Percentiles rank a stretch among this genome's conserved stretches.
phyloP scores from a whole-genome alignment of 2,797 vertebrate species.

The Liparis tanakae region DNA sequence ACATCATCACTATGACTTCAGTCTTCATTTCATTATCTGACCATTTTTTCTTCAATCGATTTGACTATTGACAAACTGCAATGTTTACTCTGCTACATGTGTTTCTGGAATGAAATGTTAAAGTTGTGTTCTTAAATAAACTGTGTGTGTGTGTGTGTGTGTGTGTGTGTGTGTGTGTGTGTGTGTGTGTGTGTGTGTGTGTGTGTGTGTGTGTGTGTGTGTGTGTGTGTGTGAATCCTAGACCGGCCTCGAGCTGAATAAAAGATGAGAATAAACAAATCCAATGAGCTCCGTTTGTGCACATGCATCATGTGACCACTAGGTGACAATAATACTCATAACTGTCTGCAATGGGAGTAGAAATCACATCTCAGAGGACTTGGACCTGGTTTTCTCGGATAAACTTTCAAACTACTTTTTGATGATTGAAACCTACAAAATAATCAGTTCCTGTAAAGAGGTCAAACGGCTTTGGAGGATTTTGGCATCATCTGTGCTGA shows the following conservation, averaged over 20 bases:
- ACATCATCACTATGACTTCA: no score
- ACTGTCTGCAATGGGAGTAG: neutral
- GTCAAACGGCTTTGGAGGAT: neutral
- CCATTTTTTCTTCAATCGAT: neutral
- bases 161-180: no score
- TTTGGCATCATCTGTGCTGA: neutral
- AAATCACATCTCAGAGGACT: neutral
- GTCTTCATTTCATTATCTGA: neutral
- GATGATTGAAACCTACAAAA: neutral
- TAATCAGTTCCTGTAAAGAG: neutral
- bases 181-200: no score
- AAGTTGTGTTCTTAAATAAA: no score
- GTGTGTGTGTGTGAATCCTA: neutral
- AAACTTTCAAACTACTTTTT: neutral
- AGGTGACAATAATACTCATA: neutral
- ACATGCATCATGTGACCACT: neutral
- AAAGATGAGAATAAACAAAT: conserved; percentile 18
- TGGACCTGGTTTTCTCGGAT: neutral
- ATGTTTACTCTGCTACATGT: no score
- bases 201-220: no score
- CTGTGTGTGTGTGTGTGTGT: no score
- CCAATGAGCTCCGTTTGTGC: neutral
- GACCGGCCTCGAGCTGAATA: conserved; percentile 1
- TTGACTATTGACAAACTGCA: no score
- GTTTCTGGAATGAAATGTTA: no score